Percentiles rank a stretch among this genome's conserved stretches.
Conservation (phyloP, 53 echinoderm and acorn worm genomes). For the Echinometra lucunter region DNA sequence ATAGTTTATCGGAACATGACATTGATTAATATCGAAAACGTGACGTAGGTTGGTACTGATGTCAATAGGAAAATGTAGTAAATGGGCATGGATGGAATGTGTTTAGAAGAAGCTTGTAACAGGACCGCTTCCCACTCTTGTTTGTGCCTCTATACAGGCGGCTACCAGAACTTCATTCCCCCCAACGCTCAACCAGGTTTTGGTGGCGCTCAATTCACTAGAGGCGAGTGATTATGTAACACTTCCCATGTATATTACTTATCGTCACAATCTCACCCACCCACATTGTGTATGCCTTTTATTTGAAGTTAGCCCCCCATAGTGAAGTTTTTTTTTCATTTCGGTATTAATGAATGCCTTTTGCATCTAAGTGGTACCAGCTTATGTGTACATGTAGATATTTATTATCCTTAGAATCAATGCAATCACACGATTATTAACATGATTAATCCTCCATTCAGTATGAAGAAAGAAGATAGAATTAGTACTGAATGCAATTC, state of each 20-base stretch:
- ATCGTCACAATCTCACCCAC: constrained; percentile 53
- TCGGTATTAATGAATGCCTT: not conserved
- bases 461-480: not conserved
- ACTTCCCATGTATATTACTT: constrained; percentile 41
- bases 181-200: constrained; percentile 66
- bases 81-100: not conserved
- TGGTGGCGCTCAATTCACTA: constrained; percentile 69
- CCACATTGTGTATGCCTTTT: constrained; percentile 44
- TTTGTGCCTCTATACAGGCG: constrained; percentile 69
- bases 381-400: not conserved
- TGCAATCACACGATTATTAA: not conserved
- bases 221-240: constrained; percentile 63
- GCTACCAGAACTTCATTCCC: constrained; percentile 70
- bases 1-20: too few species aligned
- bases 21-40: too few species aligned
- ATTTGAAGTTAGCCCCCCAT: constrained; percentile 13
- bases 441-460: not conserved
- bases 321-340: not conserved
- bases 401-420: not conserved
- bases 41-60: not conserved
- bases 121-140: constrained; percentile 34
- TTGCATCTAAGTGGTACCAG: not conserved
- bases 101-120: constrained; percentile 5
- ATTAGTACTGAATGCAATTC: not conserved
- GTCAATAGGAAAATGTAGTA: not conserved